phyloP scores from a whole-genome alignment of 1,140 invertebrate genomes.

The Chymomyza costata region DNA sequence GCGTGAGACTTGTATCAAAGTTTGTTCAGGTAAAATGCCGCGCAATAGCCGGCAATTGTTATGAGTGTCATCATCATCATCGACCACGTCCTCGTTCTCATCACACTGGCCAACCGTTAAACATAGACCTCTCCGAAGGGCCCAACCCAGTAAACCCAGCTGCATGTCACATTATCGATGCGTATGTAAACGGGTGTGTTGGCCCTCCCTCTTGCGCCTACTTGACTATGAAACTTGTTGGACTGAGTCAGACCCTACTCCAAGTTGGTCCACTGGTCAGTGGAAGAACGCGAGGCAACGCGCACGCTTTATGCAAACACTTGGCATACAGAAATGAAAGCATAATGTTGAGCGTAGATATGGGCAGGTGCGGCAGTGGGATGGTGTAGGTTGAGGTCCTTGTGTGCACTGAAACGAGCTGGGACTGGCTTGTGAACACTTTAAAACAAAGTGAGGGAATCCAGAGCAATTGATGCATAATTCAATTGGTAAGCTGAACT shows the following conservation, averaged over 20 bases:
- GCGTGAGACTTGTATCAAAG: no score
- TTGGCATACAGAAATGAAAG: slow-evolving; percentile 67
- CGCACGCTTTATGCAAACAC: slow-evolving; percentile 63
- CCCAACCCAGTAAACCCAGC: slow-evolving; percentile 22
- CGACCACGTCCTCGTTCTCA: slow-evolving; percentile 14
- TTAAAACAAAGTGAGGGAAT: no score
- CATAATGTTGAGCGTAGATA: slow-evolving; percentile 50
- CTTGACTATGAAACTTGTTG: neutral
- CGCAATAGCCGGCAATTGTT: slow-evolving; percentile 53
- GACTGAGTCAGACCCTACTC: neutral
- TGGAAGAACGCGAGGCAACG: slow-evolving; percentile 27
- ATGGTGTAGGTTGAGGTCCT: slow-evolving; percentile 3
- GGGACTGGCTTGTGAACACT: no score
- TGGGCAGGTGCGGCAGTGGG: slow-evolving; percentile 4
- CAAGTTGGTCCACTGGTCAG: slow-evolving; percentile 26
- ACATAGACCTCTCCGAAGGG: neutral
- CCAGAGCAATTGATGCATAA: neutral
- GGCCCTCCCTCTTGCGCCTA: no score
- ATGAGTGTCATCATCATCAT: slow-evolving; percentile 66
- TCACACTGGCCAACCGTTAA: neutral
- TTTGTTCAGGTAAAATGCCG: slow-evolving; percentile 73
- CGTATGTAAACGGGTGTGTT: slow-evolving; percentile 11
- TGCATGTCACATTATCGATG: slow-evolving; percentile 53
- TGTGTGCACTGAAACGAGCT: no score
- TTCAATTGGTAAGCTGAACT: no score